Percentiles rank a stretch among this genome's conserved stretches.
phyloP scores from a whole-genome alignment of 1,140 invertebrate genomes.

The Lepidurus arcticus region DNA sequence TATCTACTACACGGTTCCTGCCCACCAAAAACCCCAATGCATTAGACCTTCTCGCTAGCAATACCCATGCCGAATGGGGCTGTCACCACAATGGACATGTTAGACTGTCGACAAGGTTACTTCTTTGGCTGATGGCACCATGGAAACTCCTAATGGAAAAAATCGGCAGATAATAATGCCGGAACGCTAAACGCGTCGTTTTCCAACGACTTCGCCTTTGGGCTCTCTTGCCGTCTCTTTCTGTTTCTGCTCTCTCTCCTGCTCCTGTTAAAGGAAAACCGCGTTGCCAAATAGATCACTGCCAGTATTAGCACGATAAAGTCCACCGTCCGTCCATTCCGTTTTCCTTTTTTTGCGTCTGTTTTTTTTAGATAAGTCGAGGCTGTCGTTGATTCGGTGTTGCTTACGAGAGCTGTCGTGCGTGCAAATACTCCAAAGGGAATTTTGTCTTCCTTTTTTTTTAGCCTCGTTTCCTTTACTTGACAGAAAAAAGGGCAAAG shows the following conservation, averaged over 20 bases:
- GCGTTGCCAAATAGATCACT: background rate
- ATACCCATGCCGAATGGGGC: slow-evolving; percentile 3
- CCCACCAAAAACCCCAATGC: slow-evolving; percentile 16
- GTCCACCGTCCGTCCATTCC: background rate
- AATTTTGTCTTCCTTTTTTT: background rate
- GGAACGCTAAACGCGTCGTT: background rate
- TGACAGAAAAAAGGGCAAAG: background rate
- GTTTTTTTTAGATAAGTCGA: background rate
- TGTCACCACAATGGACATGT: slow-evolving; percentile 14
- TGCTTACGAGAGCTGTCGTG: slow-evolving; percentile 17
- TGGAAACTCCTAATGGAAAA: slow-evolving; percentile 15
- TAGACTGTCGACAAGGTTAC: slow-evolving; percentile 12
- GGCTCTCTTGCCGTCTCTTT: background rate
- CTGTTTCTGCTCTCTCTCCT: background rate
- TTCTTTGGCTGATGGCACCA: slow-evolving; percentile 6
- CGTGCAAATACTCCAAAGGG: slow-evolving; percentile 12
- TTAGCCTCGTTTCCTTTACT: slow-evolving; percentile 1
- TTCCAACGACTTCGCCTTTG: background rate
- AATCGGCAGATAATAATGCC: background rate
- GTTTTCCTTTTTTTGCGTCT: background rate
- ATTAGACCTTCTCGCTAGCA: slow-evolving; percentile 9
- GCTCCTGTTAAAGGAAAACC: background rate
- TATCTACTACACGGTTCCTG: slow-evolving; percentile 6
- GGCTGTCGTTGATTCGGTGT: slow-evolving; percentile 8
- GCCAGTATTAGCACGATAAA: background rate